Conservation (phyloP, 1,140 invertebrate species). For the Pissodes strobi region DNA sequence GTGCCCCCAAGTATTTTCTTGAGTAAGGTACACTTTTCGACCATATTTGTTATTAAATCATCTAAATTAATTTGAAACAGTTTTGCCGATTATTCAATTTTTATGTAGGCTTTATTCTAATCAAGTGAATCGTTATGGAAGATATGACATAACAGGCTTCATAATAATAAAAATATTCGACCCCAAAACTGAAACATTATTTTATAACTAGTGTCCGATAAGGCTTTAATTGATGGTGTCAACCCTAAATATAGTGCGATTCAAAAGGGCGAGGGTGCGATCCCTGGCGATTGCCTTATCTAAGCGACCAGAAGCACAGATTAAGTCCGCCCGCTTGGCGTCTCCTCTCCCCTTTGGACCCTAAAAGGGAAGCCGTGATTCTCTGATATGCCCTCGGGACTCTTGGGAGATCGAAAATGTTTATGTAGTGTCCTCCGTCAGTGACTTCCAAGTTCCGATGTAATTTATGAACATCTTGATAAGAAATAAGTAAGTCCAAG, state of each 20-base stretch:
- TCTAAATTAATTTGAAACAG: too few species aligned
- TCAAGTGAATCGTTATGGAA: too few species aligned
- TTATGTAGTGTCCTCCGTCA: conserved; percentile 28
- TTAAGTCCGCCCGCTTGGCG: conserved; percentile 46
- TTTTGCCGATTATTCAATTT: too few species aligned
- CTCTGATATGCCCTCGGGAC: conserved; percentile 13
- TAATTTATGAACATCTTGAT: conserved; percentile 29
- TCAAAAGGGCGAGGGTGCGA: conserved; percentile 45
- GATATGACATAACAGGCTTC: too few species aligned
- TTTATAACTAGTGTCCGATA: conserved; percentile 53
- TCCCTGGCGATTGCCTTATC: conserved; percentile 55
- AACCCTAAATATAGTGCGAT: conserved; percentile 53
- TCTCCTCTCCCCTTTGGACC: conserved; percentile 21
- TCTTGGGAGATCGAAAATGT: conserved; percentile 32
- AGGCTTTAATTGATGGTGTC: conserved; percentile 56
- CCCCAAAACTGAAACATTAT: conserved; percentile 36
- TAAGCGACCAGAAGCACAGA: conserved; percentile 57
- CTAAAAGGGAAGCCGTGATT: conserved; percentile 19
- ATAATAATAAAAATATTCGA: too few species aligned
- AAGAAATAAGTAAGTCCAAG: conserved; percentile 1
- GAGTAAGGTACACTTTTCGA: too few species aligned
- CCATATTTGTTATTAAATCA: too few species aligned
- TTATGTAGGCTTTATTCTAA: too few species aligned
- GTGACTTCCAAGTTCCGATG: conserved; percentile 26
- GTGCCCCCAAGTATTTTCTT: too few species aligned